Conservation (phyloP, 2,113 vertebrate species). For the Rhinoderma darwinii region DNA sequence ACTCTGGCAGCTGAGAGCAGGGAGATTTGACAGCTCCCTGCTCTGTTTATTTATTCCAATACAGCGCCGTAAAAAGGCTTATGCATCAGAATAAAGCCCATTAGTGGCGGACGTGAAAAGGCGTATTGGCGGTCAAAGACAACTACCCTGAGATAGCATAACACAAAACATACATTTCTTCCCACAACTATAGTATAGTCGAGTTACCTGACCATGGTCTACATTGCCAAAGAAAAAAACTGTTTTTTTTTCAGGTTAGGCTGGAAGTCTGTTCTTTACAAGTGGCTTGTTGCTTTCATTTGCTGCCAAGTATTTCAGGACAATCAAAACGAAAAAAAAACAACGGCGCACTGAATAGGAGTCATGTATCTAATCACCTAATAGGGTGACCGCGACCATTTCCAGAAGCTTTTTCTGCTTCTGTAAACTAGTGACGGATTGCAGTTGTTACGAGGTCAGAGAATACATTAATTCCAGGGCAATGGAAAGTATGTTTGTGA, state of each 20-base stretch:
- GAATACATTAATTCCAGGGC: constrained; percentile 72
- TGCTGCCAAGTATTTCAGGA: constrained; percentile 55
- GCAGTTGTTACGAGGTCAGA: constrained; percentile 70
- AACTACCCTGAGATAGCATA: background rate
- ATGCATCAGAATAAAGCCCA: no score
- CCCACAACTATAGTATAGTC: background rate
- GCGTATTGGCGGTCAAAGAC: no score
- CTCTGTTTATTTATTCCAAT: no score
- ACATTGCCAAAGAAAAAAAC: background rate
- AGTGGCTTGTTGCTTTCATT: constrained; percentile 54
- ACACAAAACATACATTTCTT: background rate
- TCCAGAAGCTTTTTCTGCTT: constrained; percentile 65
- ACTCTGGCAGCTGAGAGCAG: no score
- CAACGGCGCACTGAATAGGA: constrained; percentile 60
- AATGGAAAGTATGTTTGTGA: constrained; percentile 68
- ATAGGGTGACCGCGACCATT: constrained; percentile 61
- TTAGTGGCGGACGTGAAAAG: no score
- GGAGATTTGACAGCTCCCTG: no score
- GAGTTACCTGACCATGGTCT: background rate
- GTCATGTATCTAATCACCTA: constrained; percentile 62
- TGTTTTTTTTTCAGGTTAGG: background rate
- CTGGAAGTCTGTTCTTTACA: constrained; percentile 40
- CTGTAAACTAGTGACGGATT: constrained; percentile 65
- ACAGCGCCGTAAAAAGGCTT: no score
- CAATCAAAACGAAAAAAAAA: constrained; percentile 59